Evolutionary conservation across 1,140 invertebrate genomes (phyloP).

Genomic region (Ceratina australensis): DNA sequence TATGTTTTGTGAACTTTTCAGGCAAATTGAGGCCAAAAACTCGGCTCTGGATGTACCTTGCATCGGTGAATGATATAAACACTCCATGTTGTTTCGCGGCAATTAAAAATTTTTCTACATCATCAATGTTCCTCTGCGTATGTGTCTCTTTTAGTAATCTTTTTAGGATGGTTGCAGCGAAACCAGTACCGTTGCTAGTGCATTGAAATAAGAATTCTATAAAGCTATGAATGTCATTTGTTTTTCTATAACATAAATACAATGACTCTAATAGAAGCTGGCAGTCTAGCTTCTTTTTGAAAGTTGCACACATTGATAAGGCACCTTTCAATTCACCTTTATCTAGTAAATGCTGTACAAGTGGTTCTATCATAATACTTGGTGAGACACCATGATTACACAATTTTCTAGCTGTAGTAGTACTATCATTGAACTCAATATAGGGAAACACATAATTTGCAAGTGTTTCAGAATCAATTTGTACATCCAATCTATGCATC

Average conservation of each 20-base stretch:
- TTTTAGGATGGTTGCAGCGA: slow-evolving; percentile 28
- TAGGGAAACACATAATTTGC: slow-evolving; percentile 79
- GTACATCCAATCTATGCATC: slow-evolving; percentile 78
- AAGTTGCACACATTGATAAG: slow-evolving; percentile 76
- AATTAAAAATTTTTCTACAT: slow-evolving; percentile 26
- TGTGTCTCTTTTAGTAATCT: neutral
- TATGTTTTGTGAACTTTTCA: too few relatives aligned
- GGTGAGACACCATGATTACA: slow-evolving; percentile 72
- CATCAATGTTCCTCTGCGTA: neutral
- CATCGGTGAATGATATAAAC: slow-evolving; percentile 8
- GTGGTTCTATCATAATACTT: slow-evolving; percentile 74
- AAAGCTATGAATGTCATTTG: slow-evolving; percentile 56
- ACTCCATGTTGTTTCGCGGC: slow-evolving; percentile 9
- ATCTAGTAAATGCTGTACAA: slow-evolving; percentile 78
- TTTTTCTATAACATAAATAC: slow-evolving; percentile 48
- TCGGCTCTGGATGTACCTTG: neutral
- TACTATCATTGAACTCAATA: slow-evolving; percentile 77
- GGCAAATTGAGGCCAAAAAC: neutral
- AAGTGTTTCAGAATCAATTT: slow-evolving; percentile 80
- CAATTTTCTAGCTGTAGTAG: slow-evolving; percentile 78
- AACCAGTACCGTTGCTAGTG: slow-evolving; percentile 19
- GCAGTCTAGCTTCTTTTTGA: slow-evolving; percentile 73
- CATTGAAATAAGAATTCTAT: slow-evolving; percentile 62
- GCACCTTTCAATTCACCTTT: slow-evolving; percentile 76
- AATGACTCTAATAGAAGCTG: slow-evolving; percentile 68